Base-by-base conservation (phyloP, 2,888 invertebrate species). In the Hesperia comma region DNA sequence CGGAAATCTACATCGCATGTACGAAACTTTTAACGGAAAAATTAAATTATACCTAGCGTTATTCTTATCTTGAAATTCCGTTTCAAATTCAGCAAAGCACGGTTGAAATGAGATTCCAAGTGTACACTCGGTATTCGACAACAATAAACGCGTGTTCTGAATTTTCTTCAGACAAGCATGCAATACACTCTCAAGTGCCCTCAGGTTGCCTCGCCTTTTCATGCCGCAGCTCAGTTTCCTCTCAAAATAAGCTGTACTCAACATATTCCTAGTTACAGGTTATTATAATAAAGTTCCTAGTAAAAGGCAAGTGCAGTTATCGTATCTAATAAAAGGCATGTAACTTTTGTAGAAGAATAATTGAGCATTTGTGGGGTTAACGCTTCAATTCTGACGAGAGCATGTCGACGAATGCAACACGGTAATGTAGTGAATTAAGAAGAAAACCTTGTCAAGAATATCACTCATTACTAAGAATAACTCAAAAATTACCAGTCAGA, bases 171-270 rank as follows among this genome's bases (percentile, higher is more conserved):
- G 56, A 37, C 21, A 14, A 57, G 56, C 41, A 41, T 41, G 56
- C 56, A 57, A 57, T 57, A 57, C 40, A 41, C n/a, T n/a, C 21
- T 40, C 14, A 12, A 57, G 56, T 57, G n/a, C 40, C 7, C 56
- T 57, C 56, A 21, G 21, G 19, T 41, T n/a, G 40, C 19, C 56
- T 21, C 37, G 21, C 14, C 56, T 56, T 49, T 57, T 41, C 56
- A 57, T 56, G 19, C 19, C 17, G 0, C 43, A n/a, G 43, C 43
- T 17, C 19, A 19, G 19, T 19, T 46, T 17, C 17, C 6, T 8
- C 19, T 49, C 19, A 19, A 19, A 49, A 15, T 46, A 46, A 46
- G 43, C 43, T 46, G 49, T 49, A 19, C n/a, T 49, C 49, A 49
- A 49, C 49, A 49, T 49, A 49, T 19, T 49, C 17, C 17, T 26